Evolutionary conservation across 2,888 invertebrate genomes (phyloP).

Genomic region (Schrankia costaestrigalis): DNA sequence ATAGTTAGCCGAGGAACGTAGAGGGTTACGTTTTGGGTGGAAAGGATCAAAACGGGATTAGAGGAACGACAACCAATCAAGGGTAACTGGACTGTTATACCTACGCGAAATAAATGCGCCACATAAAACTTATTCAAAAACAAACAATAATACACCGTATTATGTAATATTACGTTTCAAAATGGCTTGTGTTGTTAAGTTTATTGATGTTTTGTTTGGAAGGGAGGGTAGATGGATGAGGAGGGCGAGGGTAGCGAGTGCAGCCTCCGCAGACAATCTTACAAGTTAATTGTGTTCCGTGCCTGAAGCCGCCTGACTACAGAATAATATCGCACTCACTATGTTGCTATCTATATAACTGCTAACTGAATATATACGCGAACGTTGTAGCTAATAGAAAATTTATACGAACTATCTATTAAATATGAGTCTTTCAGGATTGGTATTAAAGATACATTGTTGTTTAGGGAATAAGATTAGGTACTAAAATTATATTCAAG

Average conservation of each 20-base stretch:
- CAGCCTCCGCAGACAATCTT: slow-evolving; percentile 80
- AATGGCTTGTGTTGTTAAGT: slow-evolving; percentile 42
- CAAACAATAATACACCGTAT: slow-evolving; percentile 39
- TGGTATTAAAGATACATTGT: too few relatives aligned
- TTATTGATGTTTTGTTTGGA: slow-evolving; percentile 81
- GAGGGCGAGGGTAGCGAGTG: slow-evolving; percentile 71
- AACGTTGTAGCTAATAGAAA: slow-evolving; percentile 7
- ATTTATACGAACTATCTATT: slow-evolving; percentile 5
- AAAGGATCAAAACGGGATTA: slow-evolving; percentile 86
- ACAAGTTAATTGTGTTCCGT: slow-evolving; percentile 81
- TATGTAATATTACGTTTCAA: slow-evolving; percentile 31
- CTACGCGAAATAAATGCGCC: slow-evolving; percentile 79
- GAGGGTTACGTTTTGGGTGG: slow-evolving; percentile 82
- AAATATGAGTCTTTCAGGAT: too few relatives aligned
- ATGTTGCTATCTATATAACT: slow-evolving; percentile 29
- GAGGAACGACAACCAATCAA: slow-evolving; percentile 86
- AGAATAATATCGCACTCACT: slow-evolving; percentile 71
- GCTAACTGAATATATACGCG: slow-evolving; percentile 18
- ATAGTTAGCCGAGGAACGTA: slow-evolving; percentile 74
- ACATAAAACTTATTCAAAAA: slow-evolving; percentile 68
- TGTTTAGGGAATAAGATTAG: too few relatives aligned
- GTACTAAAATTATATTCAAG: too few relatives aligned
- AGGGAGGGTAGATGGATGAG: slow-evolving; percentile 74
- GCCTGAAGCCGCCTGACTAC: slow-evolving; percentile 73
- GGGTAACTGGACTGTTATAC: slow-evolving; percentile 82